These are phyloP conservation scores for Eurystomus glaucurus DNA, from an alignment of 2,797 vertebrate species.

Conservation along the genomic window DNA sequence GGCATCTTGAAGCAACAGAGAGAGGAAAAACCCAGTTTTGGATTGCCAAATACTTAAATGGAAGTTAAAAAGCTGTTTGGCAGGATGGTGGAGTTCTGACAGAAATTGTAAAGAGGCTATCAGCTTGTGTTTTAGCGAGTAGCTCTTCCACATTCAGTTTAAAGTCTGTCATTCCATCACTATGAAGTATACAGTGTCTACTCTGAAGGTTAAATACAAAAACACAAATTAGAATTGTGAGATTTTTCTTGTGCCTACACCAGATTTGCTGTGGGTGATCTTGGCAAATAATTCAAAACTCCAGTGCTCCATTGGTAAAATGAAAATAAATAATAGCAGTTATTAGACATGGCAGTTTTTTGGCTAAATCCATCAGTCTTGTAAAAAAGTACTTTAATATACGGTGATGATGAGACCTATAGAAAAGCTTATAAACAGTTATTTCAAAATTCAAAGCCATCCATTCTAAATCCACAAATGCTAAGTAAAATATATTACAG, in stretches of 20 bases:
- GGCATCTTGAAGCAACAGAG: constrained; percentile 10
- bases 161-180: background rate
- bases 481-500: constrained; percentile 8
- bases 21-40: background rate
- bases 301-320: background rate
- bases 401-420: background rate
- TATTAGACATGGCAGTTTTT: background rate
- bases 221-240: background rate
- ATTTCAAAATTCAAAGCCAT: constrained; percentile 30
- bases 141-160: background rate
- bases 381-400: background rate
- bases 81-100: background rate
- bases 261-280: background rate
- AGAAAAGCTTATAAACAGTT: background rate
- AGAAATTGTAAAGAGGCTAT: constrained; percentile 6
- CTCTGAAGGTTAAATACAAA: constrained; percentile 31
- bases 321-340: constrained; percentile 11
- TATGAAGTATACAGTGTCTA: background rate
- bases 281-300: background rate
- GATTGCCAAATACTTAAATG: constrained; percentile 35
- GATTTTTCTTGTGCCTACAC: background rate
- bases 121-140: background rate
- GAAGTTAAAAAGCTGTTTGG: constrained; percentile 27
- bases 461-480: background rate
- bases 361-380: background rate